Base-by-base conservation (phyloP, 92 coral and sea anemone species). In the Parazoanthus swiftii region DNA sequence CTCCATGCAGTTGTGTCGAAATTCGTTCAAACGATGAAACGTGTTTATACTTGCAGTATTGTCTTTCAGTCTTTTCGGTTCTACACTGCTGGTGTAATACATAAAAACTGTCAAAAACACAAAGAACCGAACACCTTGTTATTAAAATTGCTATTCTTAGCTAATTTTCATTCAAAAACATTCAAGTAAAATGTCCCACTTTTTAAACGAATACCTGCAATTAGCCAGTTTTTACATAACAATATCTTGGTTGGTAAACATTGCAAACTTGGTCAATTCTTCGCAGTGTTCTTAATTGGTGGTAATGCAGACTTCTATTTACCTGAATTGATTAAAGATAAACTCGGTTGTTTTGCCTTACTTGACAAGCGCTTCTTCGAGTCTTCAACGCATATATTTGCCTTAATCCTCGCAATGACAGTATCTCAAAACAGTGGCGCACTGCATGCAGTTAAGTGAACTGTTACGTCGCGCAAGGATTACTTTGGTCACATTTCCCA, bases 301-400 rank as follows among this genome's bases (percentile, higher is more conserved):
- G 75, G 89, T 86, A 76, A 86, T 90, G 56, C 56, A 80, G 63
- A 73, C 79, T 90, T 90, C 92, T 90, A 91, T 91, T 92, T 93
- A 86, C 93, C 74, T 80, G 89, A 88, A 71, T 77, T 79, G 93
- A 83, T 91, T 90, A 87, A 89, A 88, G 92, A 88, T 88, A 88
- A 90, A 89, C 90, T 85, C 85, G 85, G 79, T 82, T 91, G 89
- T 94, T 91, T 89, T 84, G 89, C 82, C 86, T 81, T 86, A 81
- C 88, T 92, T 94, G 97, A 94, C 97, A 94, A 82, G 90, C 85
- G 80, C 80, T 76, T 46, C 44, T 84, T 42, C 58, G 43, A 84
- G 9, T 20, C 48, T 76, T 76, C 23, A 13, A 72, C 87, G 80
- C 54, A 39, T 25, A 23, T 39, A n/a, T 66, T 82, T 82, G 36